Base-by-base conservation (phyloP, 2,888 invertebrate genomes). In the Plemyria rubiginata region DNA sequence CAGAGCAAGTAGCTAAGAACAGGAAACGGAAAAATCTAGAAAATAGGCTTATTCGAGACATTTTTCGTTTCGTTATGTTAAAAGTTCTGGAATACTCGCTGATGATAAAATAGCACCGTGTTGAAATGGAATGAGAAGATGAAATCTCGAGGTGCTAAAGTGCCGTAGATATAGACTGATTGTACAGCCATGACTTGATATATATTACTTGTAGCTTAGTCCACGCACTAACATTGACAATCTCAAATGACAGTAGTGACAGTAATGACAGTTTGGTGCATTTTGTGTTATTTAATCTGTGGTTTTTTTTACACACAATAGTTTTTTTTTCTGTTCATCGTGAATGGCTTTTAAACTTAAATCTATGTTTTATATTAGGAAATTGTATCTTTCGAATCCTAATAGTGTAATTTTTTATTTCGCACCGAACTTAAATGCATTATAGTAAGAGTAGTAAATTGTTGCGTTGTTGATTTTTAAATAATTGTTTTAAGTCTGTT, bases 391-490 rank as follows among this genome's bases (percentile, higher is more conserved):
- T 13, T 22, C 50, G 12, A 29, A 4, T 32, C 32, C 8, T 32
- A 32, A 4, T 2, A 38, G 36, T 38, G 36, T 38, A 11, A n/a
- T 60, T 43, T 40, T 13, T 41, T 29, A 22, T 41, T 16, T 11
- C 7, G 32, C 79, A 79, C 80, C 78, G 78, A 75, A 70, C 67
- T 68, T 59, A 63, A 68, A 71, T 70, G 77, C 74, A 77, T 77
- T 71, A 73, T 66, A 74, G 75, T 76, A 77, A 75, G 74, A 76
- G 72, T 62, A 66, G 62, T 67, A 60, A 82, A 76, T 88, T 90
- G 91, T 91, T 91, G 84, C 85, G 81, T 89, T 91, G 90, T 91
- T 91, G 86, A 85, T 84, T 85, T 80, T 86, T 84, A 74, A 76
- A 76, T 81, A 81, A 84, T 88, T 89, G 88, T 90, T 88, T 80